Conservation (phyloP, 2,888 invertebrate species). For the Gastracanthus pulcherrimus region DNA sequence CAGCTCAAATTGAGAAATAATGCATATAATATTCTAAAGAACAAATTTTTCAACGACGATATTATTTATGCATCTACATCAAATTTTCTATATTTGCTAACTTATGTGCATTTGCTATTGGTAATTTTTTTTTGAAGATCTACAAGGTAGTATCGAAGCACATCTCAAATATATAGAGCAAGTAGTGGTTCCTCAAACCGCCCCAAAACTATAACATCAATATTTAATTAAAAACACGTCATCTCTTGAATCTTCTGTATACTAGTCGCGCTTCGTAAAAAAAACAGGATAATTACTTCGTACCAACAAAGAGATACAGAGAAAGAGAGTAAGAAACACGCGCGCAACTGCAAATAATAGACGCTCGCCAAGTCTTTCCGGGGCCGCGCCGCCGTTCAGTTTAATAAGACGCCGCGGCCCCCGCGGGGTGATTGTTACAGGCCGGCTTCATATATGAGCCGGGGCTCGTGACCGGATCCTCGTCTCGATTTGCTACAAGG, state of each 20-base stretch:
- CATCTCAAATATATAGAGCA: no score
- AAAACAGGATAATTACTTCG: not conserved
- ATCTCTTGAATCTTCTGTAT: not conserved
- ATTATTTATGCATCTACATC: no score
- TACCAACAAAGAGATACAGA: not conserved
- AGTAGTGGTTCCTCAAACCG: no score
- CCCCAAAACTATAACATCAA: no score
- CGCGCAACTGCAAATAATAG: slow-evolving; percentile 43
- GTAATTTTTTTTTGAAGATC: no score
- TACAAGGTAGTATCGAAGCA: no score
- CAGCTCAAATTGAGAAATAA: no score
- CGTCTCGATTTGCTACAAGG: slow-evolving; percentile 20
- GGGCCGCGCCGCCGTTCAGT: not conserved
- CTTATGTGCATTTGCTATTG: no score
- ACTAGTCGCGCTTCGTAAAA: not conserved
- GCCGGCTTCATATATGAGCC: slow-evolving; percentile 7
- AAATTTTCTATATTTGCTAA: no score
- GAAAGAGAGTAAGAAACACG: not conserved
- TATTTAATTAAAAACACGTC: not conserved
- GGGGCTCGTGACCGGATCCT: slow-evolving; percentile 52
- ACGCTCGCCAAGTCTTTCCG: slow-evolving; percentile 4
- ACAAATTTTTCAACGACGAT: no score
- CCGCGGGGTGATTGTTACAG: slow-evolving; percentile 29
- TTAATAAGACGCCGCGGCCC: slow-evolving; percentile 47
- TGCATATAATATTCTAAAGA: no score